phyloP scores from a whole-genome alignment of 2,797 vertebrate genomes.

The Enteromius afrohamiltoni region DNA sequence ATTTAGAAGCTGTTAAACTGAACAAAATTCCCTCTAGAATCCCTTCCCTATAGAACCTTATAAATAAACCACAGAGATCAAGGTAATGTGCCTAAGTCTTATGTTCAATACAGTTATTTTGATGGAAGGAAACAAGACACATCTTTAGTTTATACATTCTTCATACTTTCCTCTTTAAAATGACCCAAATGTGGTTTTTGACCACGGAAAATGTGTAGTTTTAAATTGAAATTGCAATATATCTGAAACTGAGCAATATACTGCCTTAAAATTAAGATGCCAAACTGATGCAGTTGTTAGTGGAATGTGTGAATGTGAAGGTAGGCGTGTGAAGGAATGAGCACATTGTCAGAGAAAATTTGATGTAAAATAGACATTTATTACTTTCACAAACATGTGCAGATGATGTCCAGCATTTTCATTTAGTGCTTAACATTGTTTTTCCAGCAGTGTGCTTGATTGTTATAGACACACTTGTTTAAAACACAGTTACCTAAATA shows the following conservation, averaged over 20 bases:
- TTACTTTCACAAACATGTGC: conserved; percentile 3
- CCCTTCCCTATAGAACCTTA: not conserved
- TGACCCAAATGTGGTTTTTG: too few relatives aligned
- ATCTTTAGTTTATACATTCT: too few relatives aligned
- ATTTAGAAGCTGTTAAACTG: not conserved
- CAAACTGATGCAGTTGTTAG: not conserved
- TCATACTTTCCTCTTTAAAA: too few relatives aligned
- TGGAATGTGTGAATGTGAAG: not conserved
- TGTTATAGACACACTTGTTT: conserved; percentile 9
- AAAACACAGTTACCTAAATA: not conserved
- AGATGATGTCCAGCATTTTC: conserved; percentile 3
- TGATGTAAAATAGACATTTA: conserved; percentile 19
- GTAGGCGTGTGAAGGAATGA: not conserved
- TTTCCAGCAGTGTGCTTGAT: not conserved
- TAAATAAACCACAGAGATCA: not conserved
- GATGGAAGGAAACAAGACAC: too few relatives aligned
- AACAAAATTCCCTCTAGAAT: not conserved
- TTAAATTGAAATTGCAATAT: too few relatives aligned
- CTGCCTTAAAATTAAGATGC: too few relatives aligned
- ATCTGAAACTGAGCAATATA: too few relatives aligned
- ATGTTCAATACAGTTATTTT: too few relatives aligned
- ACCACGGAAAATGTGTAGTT: too few relatives aligned
- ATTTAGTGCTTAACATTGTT: not conserved
- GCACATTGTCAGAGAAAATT: not conserved
- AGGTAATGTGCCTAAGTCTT: not conserved